phyloP scores from a whole-genome alignment of 2,797 vertebrate species.

The Syngnathus acus region DNA sequence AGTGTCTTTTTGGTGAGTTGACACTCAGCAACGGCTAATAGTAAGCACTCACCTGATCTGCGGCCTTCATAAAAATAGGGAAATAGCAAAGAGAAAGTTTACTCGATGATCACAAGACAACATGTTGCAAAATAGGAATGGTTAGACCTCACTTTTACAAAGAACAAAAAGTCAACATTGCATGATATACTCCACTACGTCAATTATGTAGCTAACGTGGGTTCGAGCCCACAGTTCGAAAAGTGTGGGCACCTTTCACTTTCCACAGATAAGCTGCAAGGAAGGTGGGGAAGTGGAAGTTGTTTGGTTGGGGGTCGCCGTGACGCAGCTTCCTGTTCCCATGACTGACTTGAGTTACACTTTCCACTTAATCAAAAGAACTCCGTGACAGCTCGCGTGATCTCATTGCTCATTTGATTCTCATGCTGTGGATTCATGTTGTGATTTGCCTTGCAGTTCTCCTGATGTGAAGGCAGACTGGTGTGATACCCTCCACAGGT shows the following conservation, averaged over 20 bases:
- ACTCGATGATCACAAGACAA: conserved; percentile 40
- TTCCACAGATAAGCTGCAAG: conserved; percentile 45
- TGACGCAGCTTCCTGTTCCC: conserved; percentile 84
- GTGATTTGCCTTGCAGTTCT: conserved; percentile 61
- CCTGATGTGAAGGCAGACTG: conserved; percentile 76
- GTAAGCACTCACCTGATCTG: conserved; percentile 6
- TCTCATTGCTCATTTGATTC: conserved; percentile 43
- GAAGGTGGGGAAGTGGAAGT: conserved; percentile 55
- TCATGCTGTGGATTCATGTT: conserved; percentile 64
- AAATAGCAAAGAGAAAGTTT: conserved; percentile 51
- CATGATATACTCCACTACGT: neutral
- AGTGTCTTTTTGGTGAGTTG: conserved; percentile 59
- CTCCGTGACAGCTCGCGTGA: neutral
- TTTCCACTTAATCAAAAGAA: conserved; percentile 78
- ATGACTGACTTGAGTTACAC: conserved; percentile 53
- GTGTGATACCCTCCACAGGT: conserved; percentile 77
- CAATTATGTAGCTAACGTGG: neutral
- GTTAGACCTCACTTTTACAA: too few species aligned
- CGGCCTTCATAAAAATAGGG: conserved; percentile 31
- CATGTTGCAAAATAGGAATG: conserved; percentile 41
- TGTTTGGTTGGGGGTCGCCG: conserved; percentile 54
- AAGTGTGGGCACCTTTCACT: conserved; percentile 26
- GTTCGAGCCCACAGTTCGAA: neutral
- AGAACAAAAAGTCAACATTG: neutral
- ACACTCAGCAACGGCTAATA: neutral